Percentiles rank a stretch among this genome's conserved stretches.
phyloP scores from a whole-genome alignment of 2,797 vertebrate genomes.

The Macropus fuliginosus region DNA sequence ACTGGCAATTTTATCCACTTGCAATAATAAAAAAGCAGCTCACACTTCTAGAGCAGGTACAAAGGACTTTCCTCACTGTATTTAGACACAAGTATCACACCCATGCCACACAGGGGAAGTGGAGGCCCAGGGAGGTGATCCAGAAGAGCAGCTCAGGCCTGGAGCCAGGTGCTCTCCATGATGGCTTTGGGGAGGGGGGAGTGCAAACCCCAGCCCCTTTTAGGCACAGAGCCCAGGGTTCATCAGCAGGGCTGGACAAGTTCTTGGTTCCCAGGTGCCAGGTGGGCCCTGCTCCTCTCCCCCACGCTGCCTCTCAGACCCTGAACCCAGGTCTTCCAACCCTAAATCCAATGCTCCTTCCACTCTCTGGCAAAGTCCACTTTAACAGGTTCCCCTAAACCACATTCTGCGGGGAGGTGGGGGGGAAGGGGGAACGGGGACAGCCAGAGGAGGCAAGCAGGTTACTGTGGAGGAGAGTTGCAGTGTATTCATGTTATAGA shows the following conservation, averaged over 20 bases:
- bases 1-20: neutral
- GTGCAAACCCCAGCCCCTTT: neutral
- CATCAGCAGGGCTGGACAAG: neutral
- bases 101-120: neutral
- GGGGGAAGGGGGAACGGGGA: neutral
- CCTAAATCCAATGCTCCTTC: neutral
- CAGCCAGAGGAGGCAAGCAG: neutral
- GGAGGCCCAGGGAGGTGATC: neutral
- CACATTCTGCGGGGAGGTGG: neutral
- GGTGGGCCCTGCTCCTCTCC: neutral
- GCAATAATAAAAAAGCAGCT: neutral
- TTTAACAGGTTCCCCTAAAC: neutral
- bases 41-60: neutral
- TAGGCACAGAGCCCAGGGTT: neutral
- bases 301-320: neutral
- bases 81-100: neutral
- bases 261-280: too few relatives aligned
- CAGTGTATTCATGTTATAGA: neutral
- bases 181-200: neutral
- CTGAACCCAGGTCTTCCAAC: neutral
- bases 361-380: neutral
- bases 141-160: neutral
- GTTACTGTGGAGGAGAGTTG: neutral
- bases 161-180: neutral
- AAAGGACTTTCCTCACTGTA: neutral